phyloP scores from a whole-genome alignment of 2,113 vertebrate species.

The Bubo scandiacus region DNA sequence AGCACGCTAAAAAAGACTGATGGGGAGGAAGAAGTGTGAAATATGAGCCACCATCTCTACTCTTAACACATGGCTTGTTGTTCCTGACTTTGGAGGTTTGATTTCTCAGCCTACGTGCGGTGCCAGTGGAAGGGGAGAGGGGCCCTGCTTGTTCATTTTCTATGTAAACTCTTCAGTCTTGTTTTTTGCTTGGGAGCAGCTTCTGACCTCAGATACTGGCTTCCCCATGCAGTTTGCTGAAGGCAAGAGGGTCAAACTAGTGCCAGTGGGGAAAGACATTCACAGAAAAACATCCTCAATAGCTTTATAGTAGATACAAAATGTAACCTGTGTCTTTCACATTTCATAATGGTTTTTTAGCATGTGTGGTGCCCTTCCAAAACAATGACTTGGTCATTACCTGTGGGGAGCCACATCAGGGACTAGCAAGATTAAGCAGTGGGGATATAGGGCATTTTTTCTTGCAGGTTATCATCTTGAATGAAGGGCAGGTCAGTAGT shows the following conservation, averaged over 20 bases:
- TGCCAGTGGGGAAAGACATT: neutral
- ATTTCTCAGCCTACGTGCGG: neutral
- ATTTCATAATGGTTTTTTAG: neutral
- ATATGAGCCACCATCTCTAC: neutral
- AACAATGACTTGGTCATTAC: neutral
- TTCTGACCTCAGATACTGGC: neutral
- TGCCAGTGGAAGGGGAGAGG: neutral
- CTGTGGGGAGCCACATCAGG: neutral
- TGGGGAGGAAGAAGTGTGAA: slow-evolving; percentile 11
- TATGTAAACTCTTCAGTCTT: neutral
- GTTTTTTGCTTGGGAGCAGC: neutral
- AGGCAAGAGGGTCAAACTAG: neutral
- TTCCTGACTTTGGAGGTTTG: neutral
- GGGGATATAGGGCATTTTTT: neutral
- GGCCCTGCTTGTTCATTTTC: neutral
- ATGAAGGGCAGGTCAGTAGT: neutral
- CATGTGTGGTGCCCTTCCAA: neutral
- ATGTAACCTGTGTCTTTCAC: neutral
- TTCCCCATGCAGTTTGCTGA: neutral
- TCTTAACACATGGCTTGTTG: neutral
- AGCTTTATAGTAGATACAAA: neutral
- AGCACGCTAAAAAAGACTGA: slow-evolving; percentile 2
- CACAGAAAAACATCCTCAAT: neutral
- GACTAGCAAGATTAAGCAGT: neutral
- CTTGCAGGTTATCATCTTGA: neutral